Base-by-base conservation (phyloP, 2,888 invertebrate species). In the Stenurella melanura region DNA sequence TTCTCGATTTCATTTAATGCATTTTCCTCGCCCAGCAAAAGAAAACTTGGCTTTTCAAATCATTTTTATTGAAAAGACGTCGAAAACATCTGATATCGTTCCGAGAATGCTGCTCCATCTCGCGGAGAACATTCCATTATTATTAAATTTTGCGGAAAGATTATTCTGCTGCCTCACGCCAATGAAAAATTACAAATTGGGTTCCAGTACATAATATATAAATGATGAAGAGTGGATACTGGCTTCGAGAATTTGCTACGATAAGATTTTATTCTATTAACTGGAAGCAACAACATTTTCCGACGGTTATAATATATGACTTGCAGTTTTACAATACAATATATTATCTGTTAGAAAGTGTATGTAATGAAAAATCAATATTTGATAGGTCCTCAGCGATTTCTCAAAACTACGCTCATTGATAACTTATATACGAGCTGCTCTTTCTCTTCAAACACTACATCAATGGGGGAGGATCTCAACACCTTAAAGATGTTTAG, bases 81-180 rank as follows among this genome's bases (percentile, higher is more conserved):
- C 50, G 15, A 50, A 50, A 50, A 50, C 50, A 50, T 50, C 50
- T n/a, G 50, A 50, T 50, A 50, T 50, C 50, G 50, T 50, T n/a
- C 50, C n/a, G n/a, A n/a, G 50, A 18, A 19, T 11, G 5, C 58
- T 15, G 58, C 58, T 58, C 15, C 10, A 58, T 9, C 58, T 19
- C 19, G 18, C 21, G 19, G 12, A 19, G 10, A 58, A 58, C 18
- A 21, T 21, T 58, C 19, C 58, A 58, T 58, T 58, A 21, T 58
- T 21, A 58, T 21, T 19, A 58, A 58, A 58, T 58, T 58, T 58
- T 21, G 21, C 58, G 58, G 18, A 58, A 58, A 58, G 58, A 58
- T 58, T 58, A 19, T 58, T 58, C 21, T 21, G 19, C 58, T 4
- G 58, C 19, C 21, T 58, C 7, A 58, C 58, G 10, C 21, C 58